These are phyloP conservation scores for Thunnus thynnus DNA, from an alignment of 2,113 vertebrate species.

Conservation along the genomic window DNA sequence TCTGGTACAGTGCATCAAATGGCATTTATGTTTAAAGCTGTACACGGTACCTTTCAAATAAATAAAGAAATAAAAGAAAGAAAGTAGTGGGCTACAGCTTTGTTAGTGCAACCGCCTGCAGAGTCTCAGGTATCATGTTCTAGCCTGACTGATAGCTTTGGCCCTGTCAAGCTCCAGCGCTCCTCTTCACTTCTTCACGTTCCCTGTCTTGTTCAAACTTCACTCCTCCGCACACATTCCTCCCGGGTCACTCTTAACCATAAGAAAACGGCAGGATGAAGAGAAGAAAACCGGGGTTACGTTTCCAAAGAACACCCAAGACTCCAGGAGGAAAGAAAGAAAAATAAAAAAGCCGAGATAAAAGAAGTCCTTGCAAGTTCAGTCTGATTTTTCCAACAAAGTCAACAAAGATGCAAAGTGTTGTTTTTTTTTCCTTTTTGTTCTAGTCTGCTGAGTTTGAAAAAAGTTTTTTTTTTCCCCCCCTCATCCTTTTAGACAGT, in stretches of 20 bases:
- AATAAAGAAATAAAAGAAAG: too few relatives aligned
- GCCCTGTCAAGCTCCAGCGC: conserved; percentile 71
- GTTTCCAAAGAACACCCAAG: conserved; percentile 67
- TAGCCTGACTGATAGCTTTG: conserved; percentile 71
- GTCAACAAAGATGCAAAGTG: conserved; percentile 69
- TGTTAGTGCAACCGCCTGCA: conserved; percentile 61
- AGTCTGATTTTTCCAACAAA: conserved; percentile 46
- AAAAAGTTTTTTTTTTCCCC: conserved; percentile 33
- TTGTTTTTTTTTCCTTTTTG: conserved; percentile 18
- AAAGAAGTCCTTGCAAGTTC: conserved; percentile 55
- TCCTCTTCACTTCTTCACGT: conserved; percentile 48
- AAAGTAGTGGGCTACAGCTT: conserved; percentile 36
- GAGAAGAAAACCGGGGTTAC: conserved; percentile 43
- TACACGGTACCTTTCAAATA: too few relatives aligned
- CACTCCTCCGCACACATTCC: conserved; percentile 61
- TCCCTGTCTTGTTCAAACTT: conserved; percentile 35
- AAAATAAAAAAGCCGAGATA: conserved; percentile 56
- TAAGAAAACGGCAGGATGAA: conserved; percentile 24
- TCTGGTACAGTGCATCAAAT: too few relatives aligned
- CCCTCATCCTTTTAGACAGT: conserved; percentile 25
- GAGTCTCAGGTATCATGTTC: conserved; percentile 69
- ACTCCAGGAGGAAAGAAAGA: conserved; percentile 52
- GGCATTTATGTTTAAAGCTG: too few relatives aligned
- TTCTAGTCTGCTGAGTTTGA: conserved; percentile 47
- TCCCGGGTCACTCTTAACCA: conserved; percentile 53